Conservation (phyloP, 2,888 invertebrate species). For the Calameuta idolon region DNA sequence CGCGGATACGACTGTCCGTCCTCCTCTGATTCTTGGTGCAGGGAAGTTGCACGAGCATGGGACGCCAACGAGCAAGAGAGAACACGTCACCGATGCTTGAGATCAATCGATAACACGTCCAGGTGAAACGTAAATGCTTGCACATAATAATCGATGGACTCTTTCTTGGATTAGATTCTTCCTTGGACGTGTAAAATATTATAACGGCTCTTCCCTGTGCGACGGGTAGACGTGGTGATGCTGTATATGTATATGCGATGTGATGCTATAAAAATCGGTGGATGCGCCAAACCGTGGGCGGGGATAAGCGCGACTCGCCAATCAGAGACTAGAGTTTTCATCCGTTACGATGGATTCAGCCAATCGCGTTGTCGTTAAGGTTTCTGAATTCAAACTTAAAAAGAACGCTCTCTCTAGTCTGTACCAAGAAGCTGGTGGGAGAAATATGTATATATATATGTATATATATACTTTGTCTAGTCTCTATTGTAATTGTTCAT, state of each 20-base stretch:
- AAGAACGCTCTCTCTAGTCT: neutral
- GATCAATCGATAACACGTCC: neutral
- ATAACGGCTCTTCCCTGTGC: neutral
- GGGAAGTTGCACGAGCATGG: neutral
- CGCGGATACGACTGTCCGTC: neutral
- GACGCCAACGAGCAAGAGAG: neutral
- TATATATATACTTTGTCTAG: neutral
- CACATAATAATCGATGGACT: too few relatives aligned
- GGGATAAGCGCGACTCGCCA: neutral
- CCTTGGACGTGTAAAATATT: neutral
- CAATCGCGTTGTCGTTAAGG: neutral
- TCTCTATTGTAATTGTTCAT: neutral
- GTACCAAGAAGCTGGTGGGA: neutral
- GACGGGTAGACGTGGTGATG: neutral
- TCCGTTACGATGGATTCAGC: neutral
- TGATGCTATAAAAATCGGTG: neutral
- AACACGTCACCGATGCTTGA: neutral
- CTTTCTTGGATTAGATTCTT: neutral
- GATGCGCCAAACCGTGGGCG: neutral
- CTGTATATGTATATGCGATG: neutral
- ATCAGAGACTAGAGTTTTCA: neutral
- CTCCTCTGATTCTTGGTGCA: neutral
- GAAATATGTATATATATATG: neutral
- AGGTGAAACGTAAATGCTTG: neutral
- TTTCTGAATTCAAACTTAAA: neutral